Evolutionary conservation across 2,888 invertebrate genomes (phyloP).

Genomic region (Trissolcus japonicus): DNA sequence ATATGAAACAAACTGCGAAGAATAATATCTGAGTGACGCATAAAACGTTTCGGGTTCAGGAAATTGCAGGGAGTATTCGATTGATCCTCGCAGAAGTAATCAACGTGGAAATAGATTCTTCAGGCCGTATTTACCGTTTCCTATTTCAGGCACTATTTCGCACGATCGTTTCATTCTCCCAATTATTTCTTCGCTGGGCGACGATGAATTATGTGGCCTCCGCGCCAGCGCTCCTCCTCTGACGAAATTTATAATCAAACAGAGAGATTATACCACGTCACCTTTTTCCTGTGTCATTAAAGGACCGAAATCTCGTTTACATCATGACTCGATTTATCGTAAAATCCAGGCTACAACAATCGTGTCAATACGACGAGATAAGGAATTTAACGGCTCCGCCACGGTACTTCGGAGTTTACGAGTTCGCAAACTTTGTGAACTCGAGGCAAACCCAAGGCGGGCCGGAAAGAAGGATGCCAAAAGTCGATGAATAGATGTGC

Average conservation of each 20-base stretch:
- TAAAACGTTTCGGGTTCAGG: constrained; percentile 49
- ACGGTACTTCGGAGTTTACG: constrained; percentile 51
- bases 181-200: constrained; percentile 52
- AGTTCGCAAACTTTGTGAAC: constrained; percentile 51
- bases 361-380: constrained; percentile 54
- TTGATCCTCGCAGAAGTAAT: constrained; percentile 57
- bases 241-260: background rate
- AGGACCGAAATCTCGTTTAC: constrained; percentile 42
- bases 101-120: constrained; percentile 58
- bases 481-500: constrained; percentile 5
- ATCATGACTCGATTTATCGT: constrained; percentile 44
- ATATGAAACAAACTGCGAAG: constrained; percentile 40
- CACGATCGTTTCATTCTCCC: constrained; percentile 49
- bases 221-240: constrained; percentile 13
- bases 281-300: constrained; percentile 19
- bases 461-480: constrained; percentile 10
- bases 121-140: constrained; percentile 55
- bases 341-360: constrained; percentile 48
- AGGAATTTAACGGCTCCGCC: constrained; percentile 55
- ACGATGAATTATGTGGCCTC: constrained; percentile 37
- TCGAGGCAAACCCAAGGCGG: constrained; percentile 36
- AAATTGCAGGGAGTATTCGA: constrained; percentile 56
- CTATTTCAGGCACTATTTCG: constrained; percentile 51
- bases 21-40: constrained; percentile 51
- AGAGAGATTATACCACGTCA: constrained; percentile 1